phyloP scores from a whole-genome alignment of 2,888 invertebrate species.

The Dasypogon diadema region DNA sequence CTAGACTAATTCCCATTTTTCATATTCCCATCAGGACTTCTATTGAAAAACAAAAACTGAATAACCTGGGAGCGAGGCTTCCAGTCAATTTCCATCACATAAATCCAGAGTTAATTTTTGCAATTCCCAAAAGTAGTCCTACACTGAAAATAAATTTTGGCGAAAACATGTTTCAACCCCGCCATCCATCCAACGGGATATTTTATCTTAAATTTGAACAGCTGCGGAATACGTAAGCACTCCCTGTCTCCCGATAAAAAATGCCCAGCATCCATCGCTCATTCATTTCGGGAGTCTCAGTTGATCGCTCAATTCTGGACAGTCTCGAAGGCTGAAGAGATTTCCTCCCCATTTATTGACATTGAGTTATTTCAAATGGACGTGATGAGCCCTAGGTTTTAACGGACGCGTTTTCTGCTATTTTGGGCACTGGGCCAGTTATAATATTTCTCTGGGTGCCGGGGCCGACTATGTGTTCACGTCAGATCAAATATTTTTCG shows the following conservation, averaged over 20 bases:
- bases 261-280: slow-evolving; percentile 14
- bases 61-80: too few species aligned
- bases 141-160: too few species aligned
- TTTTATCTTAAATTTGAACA: slow-evolving; percentile 25
- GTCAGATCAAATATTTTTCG: slow-evolving; percentile 47
- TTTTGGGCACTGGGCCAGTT: not conserved
- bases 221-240: not conserved
- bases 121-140: too few species aligned
- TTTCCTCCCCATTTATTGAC: slow-evolving; percentile 32
- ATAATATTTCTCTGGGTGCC: slow-evolving; percentile 20
- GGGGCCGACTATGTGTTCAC: slow-evolving; percentile 6
- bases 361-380: slow-evolving; percentile 43
- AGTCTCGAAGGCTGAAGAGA: not conserved
- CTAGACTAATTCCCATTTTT: too few species aligned
- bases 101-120: too few species aligned
- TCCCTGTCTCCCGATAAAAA: not conserved
- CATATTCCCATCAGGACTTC: too few species aligned
- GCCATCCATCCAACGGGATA: not conserved
- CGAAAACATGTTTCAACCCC: too few species aligned
- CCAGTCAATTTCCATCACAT: too few species aligned
- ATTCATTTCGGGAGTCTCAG: slow-evolving; percentile 32
- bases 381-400: slow-evolving; percentile 33
- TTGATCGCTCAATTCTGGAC: slow-evolving; percentile 34
- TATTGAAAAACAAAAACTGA: too few species aligned
- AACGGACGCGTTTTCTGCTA: not conserved